These are phyloP conservation scores for Iselma pallidipennis DNA, from an alignment of 2,888 invertebrate genomes.

Conservation along the genomic window DNA sequence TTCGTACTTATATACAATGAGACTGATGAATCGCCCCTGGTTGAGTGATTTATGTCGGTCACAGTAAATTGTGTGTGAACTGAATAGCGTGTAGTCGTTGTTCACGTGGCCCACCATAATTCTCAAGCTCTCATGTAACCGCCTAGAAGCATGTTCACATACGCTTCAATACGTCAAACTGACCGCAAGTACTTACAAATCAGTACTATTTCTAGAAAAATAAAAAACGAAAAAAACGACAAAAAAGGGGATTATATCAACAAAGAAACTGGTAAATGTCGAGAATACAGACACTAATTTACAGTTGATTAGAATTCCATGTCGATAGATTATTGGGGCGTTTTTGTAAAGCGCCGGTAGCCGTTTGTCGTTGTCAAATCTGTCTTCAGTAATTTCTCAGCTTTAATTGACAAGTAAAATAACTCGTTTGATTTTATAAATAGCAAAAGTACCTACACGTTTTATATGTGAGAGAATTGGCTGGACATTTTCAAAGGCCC, in stretches of 20 bases:
- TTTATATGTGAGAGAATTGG: too few species aligned
- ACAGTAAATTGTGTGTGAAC: constrained; percentile 57
- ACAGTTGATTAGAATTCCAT: too few species aligned
- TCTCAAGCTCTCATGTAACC: constrained; percentile 34
- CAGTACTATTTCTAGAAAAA: too few species aligned
- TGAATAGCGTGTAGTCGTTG: constrained; percentile 46
- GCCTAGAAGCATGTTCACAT: constrained; percentile 43
- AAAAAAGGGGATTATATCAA: neutral
- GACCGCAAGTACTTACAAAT: too few species aligned
- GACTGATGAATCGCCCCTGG: constrained; percentile 57
- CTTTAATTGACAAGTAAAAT: neutral
- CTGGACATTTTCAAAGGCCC: neutral
- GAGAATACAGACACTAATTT: neutral
- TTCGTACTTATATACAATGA: constrained; percentile 47
- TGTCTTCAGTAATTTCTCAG: too few species aligned
- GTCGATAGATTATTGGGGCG: too few species aligned
- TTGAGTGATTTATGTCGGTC: constrained; percentile 58
- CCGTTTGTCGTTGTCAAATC: too few species aligned
- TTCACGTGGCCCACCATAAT: constrained; percentile 46
- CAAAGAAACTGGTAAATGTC: too few species aligned
- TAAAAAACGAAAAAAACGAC: neutral
- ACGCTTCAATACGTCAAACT: constrained; percentile 25
- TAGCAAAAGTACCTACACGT: too few species aligned
- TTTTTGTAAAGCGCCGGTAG: too few species aligned
- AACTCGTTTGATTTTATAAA: neutral